phyloP scores from a whole-genome alignment of 1,140 invertebrate genomes.

The Phymastichus coffea region DNA sequence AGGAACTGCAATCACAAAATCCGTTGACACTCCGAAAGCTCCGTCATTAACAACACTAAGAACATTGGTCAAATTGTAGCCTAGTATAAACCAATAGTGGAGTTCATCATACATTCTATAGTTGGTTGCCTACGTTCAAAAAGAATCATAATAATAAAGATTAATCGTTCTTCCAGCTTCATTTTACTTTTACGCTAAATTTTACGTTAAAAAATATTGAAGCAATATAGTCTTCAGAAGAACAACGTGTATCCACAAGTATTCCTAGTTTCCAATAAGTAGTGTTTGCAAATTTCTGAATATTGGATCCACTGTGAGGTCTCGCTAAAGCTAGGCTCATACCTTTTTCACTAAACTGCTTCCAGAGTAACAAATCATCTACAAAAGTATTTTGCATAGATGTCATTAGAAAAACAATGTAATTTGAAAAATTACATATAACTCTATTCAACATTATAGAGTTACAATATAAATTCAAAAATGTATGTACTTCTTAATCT shows the following conservation, averaged over 20 bases:
- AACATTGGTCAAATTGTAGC: not conserved
- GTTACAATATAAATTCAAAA: not conserved
- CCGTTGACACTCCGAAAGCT: not conserved
- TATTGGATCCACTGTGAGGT: not conserved
- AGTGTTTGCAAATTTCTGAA: not conserved
- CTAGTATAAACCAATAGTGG: not conserved
- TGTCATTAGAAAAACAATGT: too few species aligned
- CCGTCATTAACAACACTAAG: not conserved
- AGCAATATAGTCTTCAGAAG: not conserved
- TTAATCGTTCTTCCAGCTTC: not conserved
- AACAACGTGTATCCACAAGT: conserved; percentile 16
- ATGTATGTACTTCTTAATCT: not conserved
- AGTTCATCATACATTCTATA: not conserved
- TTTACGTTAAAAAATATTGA: not conserved
- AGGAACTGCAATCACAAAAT: not conserved
- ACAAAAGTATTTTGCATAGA: not conserved
- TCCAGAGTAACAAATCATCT: conserved; percentile 12
- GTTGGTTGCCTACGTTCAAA: not conserved
- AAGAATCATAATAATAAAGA: not conserved
- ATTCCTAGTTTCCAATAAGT: conserved; percentile 9
- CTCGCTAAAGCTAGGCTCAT: not conserved
- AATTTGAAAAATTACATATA: too few species aligned
- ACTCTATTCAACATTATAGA: too few species aligned
- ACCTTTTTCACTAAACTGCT: not conserved
- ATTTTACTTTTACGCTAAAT: not conserved